These are phyloP conservation scores for Amniataba percoides DNA, from an alignment of 2,797 vertebrate species.

Conservation along the genomic window DNA sequence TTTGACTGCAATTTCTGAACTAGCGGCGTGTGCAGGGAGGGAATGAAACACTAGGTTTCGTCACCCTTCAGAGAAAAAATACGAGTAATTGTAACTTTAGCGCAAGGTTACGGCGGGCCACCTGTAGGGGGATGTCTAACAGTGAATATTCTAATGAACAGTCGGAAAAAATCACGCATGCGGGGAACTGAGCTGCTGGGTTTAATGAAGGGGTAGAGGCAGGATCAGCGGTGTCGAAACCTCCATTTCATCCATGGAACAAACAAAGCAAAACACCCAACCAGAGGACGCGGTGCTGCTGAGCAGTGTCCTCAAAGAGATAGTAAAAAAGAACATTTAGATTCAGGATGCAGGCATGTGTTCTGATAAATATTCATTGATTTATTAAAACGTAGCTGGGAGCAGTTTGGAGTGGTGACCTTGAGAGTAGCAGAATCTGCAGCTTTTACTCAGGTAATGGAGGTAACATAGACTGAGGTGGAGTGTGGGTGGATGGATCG, in stretches of 20 bases:
- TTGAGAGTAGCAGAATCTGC: constrained; percentile 69
- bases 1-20: constrained; percentile 57
- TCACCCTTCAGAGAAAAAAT: constrained; percentile 39
- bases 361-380: constrained; percentile 87
- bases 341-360: constrained; percentile 73
- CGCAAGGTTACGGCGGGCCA: constrained; percentile 41
- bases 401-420: constrained; percentile 83
- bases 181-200: constrained; percentile 14
- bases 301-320: constrained; percentile 61
- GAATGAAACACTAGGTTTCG: constrained; percentile 18
- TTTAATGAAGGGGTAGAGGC: constrained; percentile 54
- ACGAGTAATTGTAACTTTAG: constrained; percentile 35
- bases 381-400: constrained; percentile 84
- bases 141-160: constrained; percentile 41
- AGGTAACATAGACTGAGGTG: constrained; percentile 53
- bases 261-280: constrained; percentile 67
- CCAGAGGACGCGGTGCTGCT: constrained; percentile 49
- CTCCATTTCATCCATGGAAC: constrained; percentile 61
- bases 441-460: constrained; percentile 76
- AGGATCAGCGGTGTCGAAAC: constrained; percentile 51
- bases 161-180: constrained; percentile 18
- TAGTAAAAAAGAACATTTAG: constrained; percentile 69
- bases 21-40: constrained; percentile 36
- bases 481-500: constrained; percentile 65
- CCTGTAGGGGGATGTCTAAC: constrained; percentile 34